Conservation (phyloP, 2,797 vertebrate genomes). For the Clarias pachynema region DNA sequence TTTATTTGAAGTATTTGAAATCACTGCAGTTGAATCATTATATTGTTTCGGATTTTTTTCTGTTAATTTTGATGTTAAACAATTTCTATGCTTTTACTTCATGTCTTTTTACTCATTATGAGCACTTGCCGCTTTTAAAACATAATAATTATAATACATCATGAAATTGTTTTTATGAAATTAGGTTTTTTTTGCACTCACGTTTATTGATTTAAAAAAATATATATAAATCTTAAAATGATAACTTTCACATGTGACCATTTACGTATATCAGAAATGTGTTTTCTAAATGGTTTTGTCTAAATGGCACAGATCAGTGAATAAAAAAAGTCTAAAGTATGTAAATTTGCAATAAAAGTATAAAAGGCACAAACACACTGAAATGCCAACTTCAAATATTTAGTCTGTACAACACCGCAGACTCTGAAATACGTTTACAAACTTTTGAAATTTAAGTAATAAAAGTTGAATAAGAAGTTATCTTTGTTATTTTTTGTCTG, state of each 20-base stretch:
- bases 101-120: not conserved
- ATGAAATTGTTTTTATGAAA: not conserved
- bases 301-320: not conserved
- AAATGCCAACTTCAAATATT: not conserved
- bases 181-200: not conserved
- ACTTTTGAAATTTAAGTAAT: not conserved
- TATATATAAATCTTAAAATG: not conserved
- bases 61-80: too few relatives aligned
- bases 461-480: not conserved
- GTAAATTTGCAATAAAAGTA: not conserved
- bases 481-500: too few relatives aligned
- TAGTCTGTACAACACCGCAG: not conserved
- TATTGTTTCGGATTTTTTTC: too few relatives aligned
- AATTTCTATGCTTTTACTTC: not conserved
- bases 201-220: not conserved
- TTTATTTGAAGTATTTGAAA: not conserved
- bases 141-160: not conserved
- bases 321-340: not conserved
- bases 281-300: not conserved
- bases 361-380: not conserved
- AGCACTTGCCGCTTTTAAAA: not conserved
- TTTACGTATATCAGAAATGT: not conserved
- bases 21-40: too few relatives aligned
- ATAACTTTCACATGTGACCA: not conserved
- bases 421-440: not conserved